Evolutionary conservation across 2,797 vertebrate genomes (phyloP).

Genomic region (Cryptoblepharus egeriae): DNA sequence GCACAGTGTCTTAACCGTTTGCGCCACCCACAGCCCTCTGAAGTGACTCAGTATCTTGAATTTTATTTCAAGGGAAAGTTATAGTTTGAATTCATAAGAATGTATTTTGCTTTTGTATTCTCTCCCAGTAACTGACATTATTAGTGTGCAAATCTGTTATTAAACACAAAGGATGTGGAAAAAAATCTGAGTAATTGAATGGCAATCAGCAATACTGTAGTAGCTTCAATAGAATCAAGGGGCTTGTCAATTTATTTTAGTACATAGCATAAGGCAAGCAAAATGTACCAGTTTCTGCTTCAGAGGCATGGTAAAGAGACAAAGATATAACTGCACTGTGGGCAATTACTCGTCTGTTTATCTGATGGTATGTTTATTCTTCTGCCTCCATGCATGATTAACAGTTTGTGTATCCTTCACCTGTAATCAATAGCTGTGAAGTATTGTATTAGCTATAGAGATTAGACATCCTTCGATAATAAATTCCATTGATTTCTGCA

Average conservation of each 20-base stretch:
- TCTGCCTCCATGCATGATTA: slow-evolving; percentile 76
- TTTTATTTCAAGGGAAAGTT: slow-evolving; percentile 22
- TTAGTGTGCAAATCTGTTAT: slow-evolving; percentile 49
- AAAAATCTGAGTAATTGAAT: slow-evolving; percentile 57
- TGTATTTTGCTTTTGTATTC: slow-evolving; percentile 26
- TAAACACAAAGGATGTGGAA: slow-evolving; percentile 39
- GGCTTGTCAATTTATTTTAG: slow-evolving; percentile 69
- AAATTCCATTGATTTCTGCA: slow-evolving; percentile 82
- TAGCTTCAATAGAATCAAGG: slow-evolving; percentile 76
- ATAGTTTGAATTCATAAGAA: slow-evolving; percentile 36
- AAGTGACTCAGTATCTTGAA: not conserved
- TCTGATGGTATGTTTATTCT: slow-evolving; percentile 74
- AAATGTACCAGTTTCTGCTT: slow-evolving; percentile 58
- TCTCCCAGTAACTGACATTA: slow-evolving; percentile 39
- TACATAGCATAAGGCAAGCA: slow-evolving; percentile 61
- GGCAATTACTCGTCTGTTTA: slow-evolving; percentile 75
- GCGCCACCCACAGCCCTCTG: too few relatives aligned
- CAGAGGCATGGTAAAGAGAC: slow-evolving; percentile 49
- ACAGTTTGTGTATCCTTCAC: slow-evolving; percentile 79
- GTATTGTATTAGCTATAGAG: slow-evolving; percentile 81
- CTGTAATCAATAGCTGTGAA: slow-evolving; percentile 83
- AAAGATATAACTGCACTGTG: slow-evolving; percentile 59
- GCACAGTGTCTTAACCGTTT: too few relatives aligned
- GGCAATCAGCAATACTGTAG: slow-evolving; percentile 55
- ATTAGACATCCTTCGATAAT: slow-evolving; percentile 82